Conservation (phyloP, 2,888 invertebrate genomes). For the Parnassius mnemosyne region DNA sequence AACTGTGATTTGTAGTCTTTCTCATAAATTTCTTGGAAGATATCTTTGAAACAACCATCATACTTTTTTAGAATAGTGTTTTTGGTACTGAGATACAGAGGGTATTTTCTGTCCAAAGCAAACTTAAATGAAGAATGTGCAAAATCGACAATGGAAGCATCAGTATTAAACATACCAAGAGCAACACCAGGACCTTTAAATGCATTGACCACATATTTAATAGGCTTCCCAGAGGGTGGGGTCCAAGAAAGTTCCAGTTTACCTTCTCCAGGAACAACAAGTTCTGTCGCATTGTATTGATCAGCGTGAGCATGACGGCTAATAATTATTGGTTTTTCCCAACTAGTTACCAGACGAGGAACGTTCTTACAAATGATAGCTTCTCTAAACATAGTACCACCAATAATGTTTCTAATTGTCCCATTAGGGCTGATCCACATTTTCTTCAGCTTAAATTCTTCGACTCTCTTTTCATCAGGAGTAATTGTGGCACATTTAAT, state of each 20-base stretch:
- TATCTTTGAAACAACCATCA: slow-evolving; percentile 98
- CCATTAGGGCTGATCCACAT: slow-evolving; percentile 97
- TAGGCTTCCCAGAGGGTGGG: slow-evolving; percentile 82
- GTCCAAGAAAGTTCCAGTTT: slow-evolving; percentile 92
- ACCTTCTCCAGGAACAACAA: slow-evolving; percentile 95
- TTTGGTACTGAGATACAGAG: slow-evolving; percentile 96
- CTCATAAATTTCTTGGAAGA: slow-evolving; percentile 97
- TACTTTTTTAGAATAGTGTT: slow-evolving; percentile 98
- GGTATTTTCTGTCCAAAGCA: slow-evolving; percentile 91
- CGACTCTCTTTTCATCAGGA: slow-evolving; percentile 97
- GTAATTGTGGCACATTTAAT: slow-evolving; percentile 99
- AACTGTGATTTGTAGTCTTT: slow-evolving; percentile 91
- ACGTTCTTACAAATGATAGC: slow-evolving; percentile 96
- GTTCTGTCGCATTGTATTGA: slow-evolving; percentile 98
- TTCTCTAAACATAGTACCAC: slow-evolving; percentile 91
- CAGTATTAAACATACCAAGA: slow-evolving; percentile 97
- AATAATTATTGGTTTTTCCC: slow-evolving; percentile 98
- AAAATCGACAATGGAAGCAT: slow-evolving; percentile 95
- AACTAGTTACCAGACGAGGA: slow-evolving; percentile 95
- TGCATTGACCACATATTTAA: slow-evolving; percentile 88
- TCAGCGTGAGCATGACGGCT: slow-evolving; percentile 99
- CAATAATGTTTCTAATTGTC: slow-evolving; percentile 92
- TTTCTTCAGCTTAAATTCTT: slow-evolving; percentile 92
- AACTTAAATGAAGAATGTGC: slow-evolving; percentile 97
- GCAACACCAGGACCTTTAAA: slow-evolving; percentile 93